Evolutionary conservation across 2,113 vertebrate genomes (phyloP).

Genomic region (Mobula hypostoma): DNA sequence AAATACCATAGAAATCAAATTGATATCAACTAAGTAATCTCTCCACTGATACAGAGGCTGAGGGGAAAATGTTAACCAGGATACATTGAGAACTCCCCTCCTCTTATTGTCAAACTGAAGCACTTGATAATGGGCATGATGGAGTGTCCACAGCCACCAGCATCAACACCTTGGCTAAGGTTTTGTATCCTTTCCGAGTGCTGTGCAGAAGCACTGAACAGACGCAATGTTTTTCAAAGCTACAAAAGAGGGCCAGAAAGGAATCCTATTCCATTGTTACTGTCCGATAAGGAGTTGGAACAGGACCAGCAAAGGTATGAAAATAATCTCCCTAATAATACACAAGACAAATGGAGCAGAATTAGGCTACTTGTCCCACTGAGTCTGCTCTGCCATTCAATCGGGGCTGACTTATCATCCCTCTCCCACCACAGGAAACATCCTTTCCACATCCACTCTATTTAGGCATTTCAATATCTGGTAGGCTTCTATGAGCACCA

Average conservation of each 20-base stretch:
- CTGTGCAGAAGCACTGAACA: neutral
- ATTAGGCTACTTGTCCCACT: no score
- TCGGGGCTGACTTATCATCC: no score
- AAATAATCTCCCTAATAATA: neutral
- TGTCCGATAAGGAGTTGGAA: neutral
- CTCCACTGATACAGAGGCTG: neutral
- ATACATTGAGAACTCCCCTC: neutral
- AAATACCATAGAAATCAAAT: neutral
- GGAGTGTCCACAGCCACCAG: neutral
- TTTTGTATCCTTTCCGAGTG: neutral
- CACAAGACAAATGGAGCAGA: neutral
- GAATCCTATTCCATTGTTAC: neutral
- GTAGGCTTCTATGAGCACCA: no score
- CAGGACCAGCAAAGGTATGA: neutral
- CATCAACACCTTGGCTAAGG: neutral
- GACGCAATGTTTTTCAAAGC: neutral
- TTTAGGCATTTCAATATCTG: no score
- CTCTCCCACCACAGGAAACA: no score
- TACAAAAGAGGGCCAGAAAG: neutral
- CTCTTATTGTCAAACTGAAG: neutral
- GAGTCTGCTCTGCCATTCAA: no score
- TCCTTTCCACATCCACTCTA: no score
- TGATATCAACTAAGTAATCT: neutral
- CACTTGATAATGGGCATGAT: neutral
- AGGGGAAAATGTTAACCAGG: neutral